These are phyloP conservation scores for Macheiramphus alcinus DNA, from an alignment of 2,113 vertebrate species.

Conservation along the genomic window DNA sequence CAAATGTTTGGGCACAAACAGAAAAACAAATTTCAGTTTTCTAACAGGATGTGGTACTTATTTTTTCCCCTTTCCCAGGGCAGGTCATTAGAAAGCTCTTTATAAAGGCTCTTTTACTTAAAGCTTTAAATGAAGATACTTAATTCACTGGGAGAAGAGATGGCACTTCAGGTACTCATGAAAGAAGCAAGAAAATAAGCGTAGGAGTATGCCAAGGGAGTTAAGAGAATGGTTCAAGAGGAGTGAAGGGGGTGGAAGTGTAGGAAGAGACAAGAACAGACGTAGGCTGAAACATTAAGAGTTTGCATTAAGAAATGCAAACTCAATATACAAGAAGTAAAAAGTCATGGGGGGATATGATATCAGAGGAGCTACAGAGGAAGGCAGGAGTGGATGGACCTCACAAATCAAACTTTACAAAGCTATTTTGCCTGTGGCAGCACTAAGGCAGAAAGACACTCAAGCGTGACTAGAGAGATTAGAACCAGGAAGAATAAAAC, in stretches of 20 bases:
- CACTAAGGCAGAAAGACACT: background rate
- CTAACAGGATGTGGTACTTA: background rate
- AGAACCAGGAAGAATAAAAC: background rate
- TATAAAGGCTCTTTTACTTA: background rate
- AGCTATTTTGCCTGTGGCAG: background rate
- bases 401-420: background rate
- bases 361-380: background rate
- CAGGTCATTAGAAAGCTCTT: background rate
- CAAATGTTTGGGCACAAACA: background rate
- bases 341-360: background rate
- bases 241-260: background rate
- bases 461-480: accelerated
- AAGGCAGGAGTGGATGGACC: background rate
- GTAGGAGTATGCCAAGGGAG: background rate
- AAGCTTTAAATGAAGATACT: background rate
- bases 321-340: background rate
- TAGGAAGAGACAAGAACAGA: slow-evolving; percentile 17
- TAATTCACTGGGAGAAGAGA: background rate
- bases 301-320: background rate
- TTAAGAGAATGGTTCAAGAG: background rate
- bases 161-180: background rate
- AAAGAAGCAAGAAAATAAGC: background rate
- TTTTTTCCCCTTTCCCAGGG: background rate
- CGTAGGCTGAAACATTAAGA: background rate
- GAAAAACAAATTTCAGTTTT: background rate